Evolutionary conservation across 1,140 invertebrate genomes (phyloP), one percentile per base, ranked within the genome.

Genomic region (Drosophila pachea): DNA sequence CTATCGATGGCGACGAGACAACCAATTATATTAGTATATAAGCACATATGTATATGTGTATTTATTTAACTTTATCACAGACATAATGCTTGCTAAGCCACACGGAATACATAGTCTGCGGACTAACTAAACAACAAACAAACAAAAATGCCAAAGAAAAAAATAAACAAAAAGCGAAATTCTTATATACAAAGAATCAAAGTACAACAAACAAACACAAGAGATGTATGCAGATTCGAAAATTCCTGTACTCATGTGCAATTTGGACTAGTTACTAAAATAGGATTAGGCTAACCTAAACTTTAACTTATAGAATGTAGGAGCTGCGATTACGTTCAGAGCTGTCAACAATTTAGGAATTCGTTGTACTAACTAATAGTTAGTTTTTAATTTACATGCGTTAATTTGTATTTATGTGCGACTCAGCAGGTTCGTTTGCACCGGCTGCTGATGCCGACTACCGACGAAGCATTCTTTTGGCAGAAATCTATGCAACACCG

Each of bases 401-500:
- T 16, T 48, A 11, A 16, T 48, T 35, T 55, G 47, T 45, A n/a
- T 31, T 65, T 43, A 67, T 42, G 60, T 66, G 9, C 45, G 45
- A 11, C 61, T 76, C 11, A 83, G 14, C 1, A 83, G 68, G 43
- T 75, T 73, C n/a, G 59, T 76, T 61, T 84, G 78, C 22, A 22
- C 22, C 22, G 22, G 22, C 65, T 48, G 69, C 22, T 72, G 65
- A 11, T 40, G 71, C 32, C 70, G 62, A 4, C 81, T 76, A 11
- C 65, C 56, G 4, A 45, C 62, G 31, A 89, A 89, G 48, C 86
- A 88, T 43, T 89, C 88, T 50, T 87, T 88, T 1, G 88, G 88
- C 16, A 89, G 48, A 42, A 87, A 89, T 64, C 88, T 89, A 35
- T 93, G 91, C 68, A 92, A 90, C 4, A 93, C 89, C 9, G 93